Conservation (phyloP, 2,797 vertebrate species). For the Thripadectes ignobilis region DNA sequence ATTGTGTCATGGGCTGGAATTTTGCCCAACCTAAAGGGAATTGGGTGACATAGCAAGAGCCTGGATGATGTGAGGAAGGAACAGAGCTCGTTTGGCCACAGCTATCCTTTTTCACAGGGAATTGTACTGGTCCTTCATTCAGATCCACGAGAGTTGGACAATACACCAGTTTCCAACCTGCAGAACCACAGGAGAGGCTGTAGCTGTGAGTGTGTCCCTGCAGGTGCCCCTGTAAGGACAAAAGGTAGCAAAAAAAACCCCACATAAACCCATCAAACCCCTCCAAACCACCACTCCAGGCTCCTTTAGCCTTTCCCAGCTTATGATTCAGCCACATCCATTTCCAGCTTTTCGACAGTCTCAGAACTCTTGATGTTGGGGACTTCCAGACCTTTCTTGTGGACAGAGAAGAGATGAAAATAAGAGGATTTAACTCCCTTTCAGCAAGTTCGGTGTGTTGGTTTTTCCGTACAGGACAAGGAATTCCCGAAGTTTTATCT, state of each 20-base stretch:
- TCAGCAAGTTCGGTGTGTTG: rapidly evolving
- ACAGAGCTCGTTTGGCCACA: not conserved
- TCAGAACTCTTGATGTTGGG: rapidly evolving
- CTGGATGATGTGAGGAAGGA: not conserved
- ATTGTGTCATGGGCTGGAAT: not conserved
- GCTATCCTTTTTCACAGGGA: not conserved
- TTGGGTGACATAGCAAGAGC: not conserved
- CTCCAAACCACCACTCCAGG: rapidly evolving
- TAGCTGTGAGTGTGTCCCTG: rapidly evolving
- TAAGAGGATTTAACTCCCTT: not conserved
- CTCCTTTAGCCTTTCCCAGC: not conserved
- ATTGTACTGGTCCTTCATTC: not conserved
- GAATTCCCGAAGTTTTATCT: not conserved
- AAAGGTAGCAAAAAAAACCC: not conserved
- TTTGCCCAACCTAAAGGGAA: not conserved
- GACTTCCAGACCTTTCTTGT: not conserved
- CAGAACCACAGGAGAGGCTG: not conserved
- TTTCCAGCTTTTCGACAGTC: not conserved
- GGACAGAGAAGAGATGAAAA: not conserved
- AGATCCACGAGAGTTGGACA: not conserved
- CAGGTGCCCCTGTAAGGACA: not conserved
- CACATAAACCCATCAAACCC: not conserved
- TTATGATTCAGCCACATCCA: rapidly evolving
- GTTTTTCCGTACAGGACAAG: rapidly evolving
- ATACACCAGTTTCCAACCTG: not conserved